Base-by-base conservation (phyloP, 2,888 invertebrate species). In the Heliconius erato region DNA sequence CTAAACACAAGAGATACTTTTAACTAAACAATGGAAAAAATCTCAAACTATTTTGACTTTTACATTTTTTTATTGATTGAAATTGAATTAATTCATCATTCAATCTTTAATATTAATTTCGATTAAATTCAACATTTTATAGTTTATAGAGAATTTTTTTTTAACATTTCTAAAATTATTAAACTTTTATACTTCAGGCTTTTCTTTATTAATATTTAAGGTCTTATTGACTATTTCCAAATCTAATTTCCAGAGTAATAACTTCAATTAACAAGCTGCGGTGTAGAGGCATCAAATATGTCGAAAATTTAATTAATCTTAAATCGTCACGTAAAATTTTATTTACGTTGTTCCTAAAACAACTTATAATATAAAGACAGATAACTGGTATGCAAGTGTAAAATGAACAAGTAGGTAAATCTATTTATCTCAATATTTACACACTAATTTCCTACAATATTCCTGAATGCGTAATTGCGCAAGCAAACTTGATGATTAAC, bases 401-500 rank as follows among this genome's bases (percentile, higher is more conserved):
- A 72, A 44, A 72, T 44, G 26, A 72, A 72, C 72, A 44, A 72
- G 44, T n/a, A 69, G 40, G 69, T 72, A 72, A 44, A 72, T 72
- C 7, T 26, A 72, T 72, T 72, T 72, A 16, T 26, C 44, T 49
- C 7, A 40, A 6, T 44, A 65, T 78, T 78, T 78, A 44, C 23
- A 68, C 14, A 67, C 44, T 19, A 78, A 28, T 28, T 40, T 40
- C 26, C 19, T 28, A 59, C 65, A 78, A 44, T 44, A 78, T 68
- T 83, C 74, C 35, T 74, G 59, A 79, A n/a, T 23, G 35, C 74
- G 76, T 69, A 81, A 83, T 79, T 76, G 67, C 40, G 23, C 81
- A 32, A 49, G 63, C 68, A 79, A 81, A 79, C 81, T 79, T 69
- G 40, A 79, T 26, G 74, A 63, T 81, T 54, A 82, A 81, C 79